phyloP scores from a whole-genome alignment of 1,140 invertebrate species.

The Rhagoletis zephyria region DNA sequence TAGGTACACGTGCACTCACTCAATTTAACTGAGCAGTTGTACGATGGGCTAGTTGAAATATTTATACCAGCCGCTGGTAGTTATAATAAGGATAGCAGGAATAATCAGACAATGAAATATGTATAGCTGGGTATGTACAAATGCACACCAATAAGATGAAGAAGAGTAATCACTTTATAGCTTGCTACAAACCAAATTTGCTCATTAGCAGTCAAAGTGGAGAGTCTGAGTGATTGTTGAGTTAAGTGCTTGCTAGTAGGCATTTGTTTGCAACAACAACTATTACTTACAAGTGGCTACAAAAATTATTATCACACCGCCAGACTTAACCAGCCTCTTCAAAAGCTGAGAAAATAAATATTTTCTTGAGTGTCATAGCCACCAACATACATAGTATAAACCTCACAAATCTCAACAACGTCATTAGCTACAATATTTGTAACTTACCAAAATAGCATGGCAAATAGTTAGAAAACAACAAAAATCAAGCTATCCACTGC shows the following conservation, averaged over 20 bases:
- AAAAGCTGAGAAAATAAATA: background rate
- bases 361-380: background rate
- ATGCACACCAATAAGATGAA: background rate
- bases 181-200: background rate
- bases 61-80: no score
- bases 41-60: no score
- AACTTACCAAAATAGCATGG: background rate
- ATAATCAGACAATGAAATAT: constrained; percentile 7
- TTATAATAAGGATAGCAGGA: no score
- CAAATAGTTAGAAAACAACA: background rate
- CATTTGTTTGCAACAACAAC: background rate
- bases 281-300: background rate
- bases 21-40: no score
- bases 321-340: no score
- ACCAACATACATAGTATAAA: background rate
- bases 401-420: constrained; percentile 5
- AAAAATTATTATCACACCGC: background rate
- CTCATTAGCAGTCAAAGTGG: background rate
- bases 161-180: background rate
- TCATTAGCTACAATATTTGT: constrained; percentile 38
- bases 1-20: no score
- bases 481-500: background rate
- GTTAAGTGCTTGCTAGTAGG: no score
- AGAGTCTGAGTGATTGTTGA: background rate
- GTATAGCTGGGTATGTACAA: background rate